These are phyloP conservation scores for Galeopterus variegatus DNA, from an alignment of 2,113 vertebrate species.

Conservation along the genomic window DNA sequence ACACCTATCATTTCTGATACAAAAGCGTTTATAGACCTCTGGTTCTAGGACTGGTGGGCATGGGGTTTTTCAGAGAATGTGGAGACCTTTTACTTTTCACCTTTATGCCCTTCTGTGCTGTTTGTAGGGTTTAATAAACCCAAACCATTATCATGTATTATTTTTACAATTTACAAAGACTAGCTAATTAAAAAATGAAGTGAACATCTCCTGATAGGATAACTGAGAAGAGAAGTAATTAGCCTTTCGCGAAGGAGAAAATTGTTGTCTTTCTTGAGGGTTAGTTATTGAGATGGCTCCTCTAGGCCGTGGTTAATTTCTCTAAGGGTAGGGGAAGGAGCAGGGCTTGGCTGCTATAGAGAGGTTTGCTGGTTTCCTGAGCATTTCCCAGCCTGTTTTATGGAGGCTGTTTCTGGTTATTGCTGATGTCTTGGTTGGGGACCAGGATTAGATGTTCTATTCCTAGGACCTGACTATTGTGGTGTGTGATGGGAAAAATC, in stretches of 20 bases:
- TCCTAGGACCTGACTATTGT: not conserved
- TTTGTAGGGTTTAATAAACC: not conserved
- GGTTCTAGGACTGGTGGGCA: too few species aligned
- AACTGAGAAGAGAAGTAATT: not conserved
- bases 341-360: not conserved
- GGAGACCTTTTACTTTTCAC: not conserved
- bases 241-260: not conserved
- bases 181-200: slow-evolving; percentile 62
- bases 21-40: not conserved
- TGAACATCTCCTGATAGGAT: not conserved
- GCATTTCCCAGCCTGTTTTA: not conserved
- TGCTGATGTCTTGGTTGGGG: not conserved
- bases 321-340: not conserved
- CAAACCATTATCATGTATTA: not conserved
- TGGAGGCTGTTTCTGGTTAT: not conserved
- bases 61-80: not conserved
- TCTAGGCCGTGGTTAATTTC: not conserved
- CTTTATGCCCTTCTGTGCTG: not conserved
- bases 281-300: not conserved
- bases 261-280: not conserved
- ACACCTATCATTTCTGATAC: not conserved
- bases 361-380: not conserved
- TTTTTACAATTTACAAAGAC: slow-evolving; percentile 31
- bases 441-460: not conserved
- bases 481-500: not conserved